These are phyloP conservation scores for Macroteleia sp. DNA, from an alignment of 2,888 invertebrate genomes.

Conservation along the genomic window DNA sequence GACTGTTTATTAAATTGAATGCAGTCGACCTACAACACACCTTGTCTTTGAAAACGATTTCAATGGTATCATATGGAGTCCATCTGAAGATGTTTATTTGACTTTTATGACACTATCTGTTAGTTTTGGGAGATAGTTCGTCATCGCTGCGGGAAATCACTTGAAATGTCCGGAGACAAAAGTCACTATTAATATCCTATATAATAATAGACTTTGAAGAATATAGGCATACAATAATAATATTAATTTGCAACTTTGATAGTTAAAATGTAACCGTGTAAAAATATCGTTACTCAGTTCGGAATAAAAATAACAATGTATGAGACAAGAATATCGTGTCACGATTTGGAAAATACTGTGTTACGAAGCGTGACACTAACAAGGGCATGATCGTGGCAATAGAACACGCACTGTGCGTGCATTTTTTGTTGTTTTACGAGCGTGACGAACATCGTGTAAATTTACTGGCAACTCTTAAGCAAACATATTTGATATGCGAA, in stretches of 20 bases:
- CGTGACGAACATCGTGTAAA: slow-evolving; percentile 62
- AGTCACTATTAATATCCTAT: slow-evolving; percentile 49
- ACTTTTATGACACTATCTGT: slow-evolving; percentile 73
- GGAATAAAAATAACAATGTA: slow-evolving; percentile 34
- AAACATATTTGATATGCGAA: slow-evolving; percentile 73
- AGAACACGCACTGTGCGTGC: slow-evolving; percentile 53
- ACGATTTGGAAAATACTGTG: slow-evolving; percentile 58
- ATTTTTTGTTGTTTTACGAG: slow-evolving; percentile 62
- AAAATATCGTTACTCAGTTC: slow-evolving; percentile 25
- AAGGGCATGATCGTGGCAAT: slow-evolving; percentile 57
- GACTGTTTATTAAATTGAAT: neutral
- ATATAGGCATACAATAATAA: slow-evolving; percentile 15
- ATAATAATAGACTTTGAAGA: slow-evolving; percentile 25
- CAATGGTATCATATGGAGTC: neutral
- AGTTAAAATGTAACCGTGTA: slow-evolving; percentile 7
- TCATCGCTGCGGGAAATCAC: slow-evolving; percentile 74
- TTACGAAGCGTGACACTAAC: slow-evolving; percentile 59
- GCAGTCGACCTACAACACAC: neutral
- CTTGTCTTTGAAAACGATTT: neutral
- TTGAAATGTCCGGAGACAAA: slow-evolving; percentile 58
- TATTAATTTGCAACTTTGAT: slow-evolving; percentile 26
- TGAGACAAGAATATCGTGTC: slow-evolving; percentile 47
- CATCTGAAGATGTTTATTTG: slow-evolving; percentile 61
- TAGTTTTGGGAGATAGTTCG: slow-evolving; percentile 70
- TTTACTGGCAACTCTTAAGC: slow-evolving; percentile 58